phyloP scores from a whole-genome alignment of 2,888 invertebrate genomes.

The Cheilosia vernalis region DNA sequence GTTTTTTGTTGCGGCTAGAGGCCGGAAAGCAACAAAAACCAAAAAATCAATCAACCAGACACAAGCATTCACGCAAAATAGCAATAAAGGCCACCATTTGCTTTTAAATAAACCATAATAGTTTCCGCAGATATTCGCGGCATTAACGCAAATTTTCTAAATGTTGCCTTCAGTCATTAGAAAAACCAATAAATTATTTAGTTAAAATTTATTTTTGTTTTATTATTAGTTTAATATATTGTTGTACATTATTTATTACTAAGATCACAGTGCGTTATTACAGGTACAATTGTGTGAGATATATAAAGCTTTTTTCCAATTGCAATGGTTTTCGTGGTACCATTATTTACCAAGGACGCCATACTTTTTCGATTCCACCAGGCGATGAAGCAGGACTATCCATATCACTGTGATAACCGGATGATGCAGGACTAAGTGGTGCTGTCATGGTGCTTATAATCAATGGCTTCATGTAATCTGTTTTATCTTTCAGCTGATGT shows the following conservation, averaged over 20 bases:
- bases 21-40: too few species aligned
- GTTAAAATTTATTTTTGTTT: not conserved
- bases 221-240: not conserved
- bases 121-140: too few species aligned
- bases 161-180: too few species aligned
- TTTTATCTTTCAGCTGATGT: constrained; percentile 36
- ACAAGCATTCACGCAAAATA: too few species aligned
- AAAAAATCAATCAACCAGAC: too few species aligned
- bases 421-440: constrained; percentile 81
- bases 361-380: constrained; percentile 75
- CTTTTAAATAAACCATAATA: too few species aligned
- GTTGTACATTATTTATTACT: constrained; percentile 1
- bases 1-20: too few species aligned
- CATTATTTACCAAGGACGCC: constrained; percentile 80
- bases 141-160: too few species aligned
- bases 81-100: too few species aligned
- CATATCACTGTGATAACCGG: constrained; percentile 82
- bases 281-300: constrained; percentile 10
- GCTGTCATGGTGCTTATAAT: constrained; percentile 76
- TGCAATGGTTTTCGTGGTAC: not conserved
- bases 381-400: constrained; percentile 78
- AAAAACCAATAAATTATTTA: not conserved
- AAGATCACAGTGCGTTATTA: constrained; percentile 53
- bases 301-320: constrained; percentile 41
- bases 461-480: constrained; percentile 52